A percentile compares a stretch with the other conserved stretches of the same genome.
Evolutionary conservation across 2,797 vertebrate genomes (phyloP).

Genomic region (Euphonia xanthogaster): DNA sequence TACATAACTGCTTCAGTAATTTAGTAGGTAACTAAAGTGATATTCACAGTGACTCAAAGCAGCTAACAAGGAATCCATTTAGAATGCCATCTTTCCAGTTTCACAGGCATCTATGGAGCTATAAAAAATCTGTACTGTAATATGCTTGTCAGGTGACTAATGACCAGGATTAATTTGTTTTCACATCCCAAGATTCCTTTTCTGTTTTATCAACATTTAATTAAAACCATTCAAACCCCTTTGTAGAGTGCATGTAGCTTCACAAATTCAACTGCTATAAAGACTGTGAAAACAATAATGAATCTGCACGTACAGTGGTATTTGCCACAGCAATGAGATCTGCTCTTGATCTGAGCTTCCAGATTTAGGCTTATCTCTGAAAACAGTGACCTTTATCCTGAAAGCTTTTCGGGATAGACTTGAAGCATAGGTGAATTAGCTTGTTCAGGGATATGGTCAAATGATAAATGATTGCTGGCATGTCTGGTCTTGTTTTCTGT

Average conservation of each 20-base stretch:
- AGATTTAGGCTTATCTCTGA: conserved; percentile 1
- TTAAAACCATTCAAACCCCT: conserved; percentile 48
- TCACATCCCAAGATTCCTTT: conserved; percentile 63
- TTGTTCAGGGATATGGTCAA: background rate
- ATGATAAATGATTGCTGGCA: background rate
- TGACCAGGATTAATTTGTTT: conserved; percentile 69
- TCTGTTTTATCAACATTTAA: conserved; percentile 66
- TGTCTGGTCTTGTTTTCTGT: background rate
- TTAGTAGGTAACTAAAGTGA: conserved; percentile 27
- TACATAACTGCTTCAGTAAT: conserved; percentile 21
- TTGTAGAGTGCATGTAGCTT: conserved; percentile 12
- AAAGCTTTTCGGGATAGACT: background rate
- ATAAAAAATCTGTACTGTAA: conserved; percentile 48
- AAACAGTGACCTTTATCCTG: background rate
- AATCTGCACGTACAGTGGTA: background rate
- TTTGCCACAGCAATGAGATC: background rate
- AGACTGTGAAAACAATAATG: background rate
- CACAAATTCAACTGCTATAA: conserved; percentile 7
- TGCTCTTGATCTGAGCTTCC: background rate
- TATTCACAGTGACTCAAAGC: conserved; percentile 35
- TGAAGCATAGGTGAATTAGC: background rate
- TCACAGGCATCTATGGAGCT: conserved; percentile 47
- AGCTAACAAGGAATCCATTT: conserved; percentile 46
- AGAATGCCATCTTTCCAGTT: conserved; percentile 29
- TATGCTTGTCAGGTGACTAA: conserved; percentile 62